A percentile compares a stretch with the other conserved stretches of the same genome.
These are phyloP conservation scores for Crotalus horridus DNA, from an alignment of 2,113 vertebrate species.

Conservation along the genomic window DNA sequence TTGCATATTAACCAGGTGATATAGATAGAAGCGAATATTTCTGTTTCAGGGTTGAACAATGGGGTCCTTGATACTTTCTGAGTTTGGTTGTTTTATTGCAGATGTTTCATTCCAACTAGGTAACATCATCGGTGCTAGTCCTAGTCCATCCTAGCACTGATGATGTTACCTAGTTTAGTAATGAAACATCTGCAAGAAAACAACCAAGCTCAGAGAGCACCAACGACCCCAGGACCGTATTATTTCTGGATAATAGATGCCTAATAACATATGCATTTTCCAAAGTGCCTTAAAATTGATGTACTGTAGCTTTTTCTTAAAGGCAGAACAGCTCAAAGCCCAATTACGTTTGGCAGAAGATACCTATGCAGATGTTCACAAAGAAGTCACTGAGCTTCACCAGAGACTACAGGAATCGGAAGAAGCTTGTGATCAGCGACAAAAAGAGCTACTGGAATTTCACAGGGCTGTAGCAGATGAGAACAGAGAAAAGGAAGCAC, in stretches of 20 bases:
- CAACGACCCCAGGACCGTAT: background rate
- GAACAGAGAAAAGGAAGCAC: slow-evolving; percentile 68
- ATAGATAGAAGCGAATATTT: background rate
- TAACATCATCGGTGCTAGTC: background rate
- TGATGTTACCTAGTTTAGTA: background rate
- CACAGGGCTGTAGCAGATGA: slow-evolving; percentile 62
- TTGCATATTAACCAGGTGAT: background rate
- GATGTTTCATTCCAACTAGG: background rate
- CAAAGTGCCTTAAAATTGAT: background rate
- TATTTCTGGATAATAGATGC: background rate
- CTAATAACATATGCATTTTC: background rate
- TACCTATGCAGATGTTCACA: slow-evolving; percentile 46
- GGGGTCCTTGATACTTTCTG: background rate
- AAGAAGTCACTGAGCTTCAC: slow-evolving; percentile 70
- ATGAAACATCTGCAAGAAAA: background rate
- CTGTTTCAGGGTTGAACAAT: background rate
- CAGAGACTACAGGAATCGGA: slow-evolving; percentile 61
- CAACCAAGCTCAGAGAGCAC: background rate
- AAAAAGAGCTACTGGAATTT: slow-evolving; percentile 68
- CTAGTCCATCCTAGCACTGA: background rate
- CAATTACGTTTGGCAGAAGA: slow-evolving; percentile 69
- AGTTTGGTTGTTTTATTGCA: background rate
- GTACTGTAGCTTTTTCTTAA: background rate
- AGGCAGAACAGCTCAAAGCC: slow-evolving; percentile 69
- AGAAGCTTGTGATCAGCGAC: slow-evolving; percentile 65